Conservation (phyloP, 1,140 invertebrate species). For the Lerema accius region DNA sequence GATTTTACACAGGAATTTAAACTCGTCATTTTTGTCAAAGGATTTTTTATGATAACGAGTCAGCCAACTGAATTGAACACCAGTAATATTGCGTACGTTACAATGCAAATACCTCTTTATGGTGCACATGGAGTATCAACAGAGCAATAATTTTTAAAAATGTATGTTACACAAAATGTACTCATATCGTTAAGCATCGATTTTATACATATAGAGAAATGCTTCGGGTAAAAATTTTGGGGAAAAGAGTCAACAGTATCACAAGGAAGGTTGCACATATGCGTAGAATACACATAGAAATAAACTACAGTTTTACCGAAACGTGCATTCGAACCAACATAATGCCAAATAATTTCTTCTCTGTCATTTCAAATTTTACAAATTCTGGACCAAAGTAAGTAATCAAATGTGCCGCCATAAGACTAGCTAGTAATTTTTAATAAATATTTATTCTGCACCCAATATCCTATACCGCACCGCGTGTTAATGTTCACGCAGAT, state of each 20-base stretch:
- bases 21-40: background rate
- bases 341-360: background rate
- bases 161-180: too few relatives aligned
- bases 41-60: background rate
- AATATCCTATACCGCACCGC: conserved; percentile 45
- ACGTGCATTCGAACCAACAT: too few relatives aligned
- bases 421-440: conserved; percentile 60
- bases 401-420: background rate
- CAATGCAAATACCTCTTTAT: too few relatives aligned
- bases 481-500: conserved; percentile 47
- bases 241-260: too few relatives aligned
- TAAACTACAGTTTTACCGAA: too few relatives aligned
- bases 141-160: too few relatives aligned
- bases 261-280: too few relatives aligned
- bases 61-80: background rate
- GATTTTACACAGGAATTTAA: background rate
- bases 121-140: too few relatives aligned
- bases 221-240: too few relatives aligned
- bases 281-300: too few relatives aligned
- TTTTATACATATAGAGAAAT: too few relatives aligned
- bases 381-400: background rate
- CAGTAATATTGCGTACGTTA: background rate
- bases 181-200: too few relatives aligned
- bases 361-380: background rate
- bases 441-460: conserved; percentile 67